Evolutionary conservation across 2,113 vertebrate genomes (phyloP), one percentile per base, ranked within the genome.

Genomic region (Anser brachyrhynchus): DNA sequence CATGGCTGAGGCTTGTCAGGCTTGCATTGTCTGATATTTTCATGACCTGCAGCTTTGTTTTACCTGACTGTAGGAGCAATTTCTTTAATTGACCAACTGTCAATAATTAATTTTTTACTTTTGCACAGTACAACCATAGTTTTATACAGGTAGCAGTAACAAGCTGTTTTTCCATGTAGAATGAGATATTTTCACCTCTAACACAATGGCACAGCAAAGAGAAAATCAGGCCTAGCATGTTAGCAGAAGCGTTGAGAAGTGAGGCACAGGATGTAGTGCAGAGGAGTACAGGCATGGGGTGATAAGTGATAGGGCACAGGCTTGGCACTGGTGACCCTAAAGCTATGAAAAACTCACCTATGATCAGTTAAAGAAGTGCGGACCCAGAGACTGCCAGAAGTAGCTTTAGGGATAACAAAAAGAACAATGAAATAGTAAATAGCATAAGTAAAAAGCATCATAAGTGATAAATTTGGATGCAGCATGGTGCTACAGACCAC

Each of bases 361-460:
- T 33, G 28, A 58, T 54, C 22, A 72, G 37, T 18, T 54, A 39
- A 72, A 84, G 35, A 49, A 79, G 78, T 26, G 9, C 8, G 46
- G 44, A 35, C 6, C 6, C 29, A 33, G n/a, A 74, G 4, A 16
- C 33, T 28, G 11, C 23, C 44, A 71, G 37, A 86, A 51, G 3
- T 41, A 23, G 0, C n/a, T 59, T 91, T 49, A 51, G 61, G 75
- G 57, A 17, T 26, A 82, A 19, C 0, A 11, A 75, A 21, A 4
- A 82, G 21, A 66, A 49, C 8, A 43, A 72, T 29, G 18, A 62
- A 66, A 49, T 44, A 9, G 6, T 11, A 58, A 28, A 11, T 54
- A 39, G 35, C 13, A 8, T 11, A 33, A 4, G 5, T 3, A 64
- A n/a, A 55, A 4, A 25, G 1, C 28, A 26, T 4, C 31, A 23